Evolutionary conservation across 2,113 vertebrate species (phyloP).

Genomic region (Cyrtonyx montezumae): DNA sequence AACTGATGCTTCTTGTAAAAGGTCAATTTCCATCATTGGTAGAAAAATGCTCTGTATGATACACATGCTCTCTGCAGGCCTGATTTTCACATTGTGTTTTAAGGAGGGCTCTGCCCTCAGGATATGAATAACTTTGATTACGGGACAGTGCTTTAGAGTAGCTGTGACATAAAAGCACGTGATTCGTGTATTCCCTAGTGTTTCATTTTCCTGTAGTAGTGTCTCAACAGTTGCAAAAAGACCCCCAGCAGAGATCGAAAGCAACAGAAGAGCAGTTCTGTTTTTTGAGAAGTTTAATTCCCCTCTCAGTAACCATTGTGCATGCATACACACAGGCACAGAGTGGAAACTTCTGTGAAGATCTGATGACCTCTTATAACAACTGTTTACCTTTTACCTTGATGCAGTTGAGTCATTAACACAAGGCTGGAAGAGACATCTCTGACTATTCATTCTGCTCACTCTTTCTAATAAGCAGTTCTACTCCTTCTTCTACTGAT

Average conservation of each 20-base stretch:
- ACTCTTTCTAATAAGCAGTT: background rate
- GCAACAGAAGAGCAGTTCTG: background rate
- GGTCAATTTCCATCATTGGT: fast-evolving
- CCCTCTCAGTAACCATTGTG: background rate
- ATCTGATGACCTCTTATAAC: background rate
- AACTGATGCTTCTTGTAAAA: background rate
- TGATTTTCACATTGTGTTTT: background rate
- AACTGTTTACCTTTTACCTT: background rate
- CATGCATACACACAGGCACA: background rate
- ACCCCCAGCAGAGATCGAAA: background rate
- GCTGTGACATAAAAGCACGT: background rate
- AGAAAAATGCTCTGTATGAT: background rate
- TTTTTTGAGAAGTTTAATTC: background rate
- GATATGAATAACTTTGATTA: background rate
- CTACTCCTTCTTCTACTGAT: background rate
- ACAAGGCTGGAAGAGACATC: background rate
- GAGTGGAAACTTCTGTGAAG: background rate
- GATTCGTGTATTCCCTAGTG: background rate
- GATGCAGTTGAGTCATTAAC: background rate
- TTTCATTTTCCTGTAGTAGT: background rate
- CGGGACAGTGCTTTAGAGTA: background rate
- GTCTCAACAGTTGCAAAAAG: background rate
- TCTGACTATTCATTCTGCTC: background rate
- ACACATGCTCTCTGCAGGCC: background rate
- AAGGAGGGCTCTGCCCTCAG: background rate